Evolutionary conservation across 2,888 invertebrate genomes (phyloP).

Genomic region (Phaonia tiefii): DNA sequence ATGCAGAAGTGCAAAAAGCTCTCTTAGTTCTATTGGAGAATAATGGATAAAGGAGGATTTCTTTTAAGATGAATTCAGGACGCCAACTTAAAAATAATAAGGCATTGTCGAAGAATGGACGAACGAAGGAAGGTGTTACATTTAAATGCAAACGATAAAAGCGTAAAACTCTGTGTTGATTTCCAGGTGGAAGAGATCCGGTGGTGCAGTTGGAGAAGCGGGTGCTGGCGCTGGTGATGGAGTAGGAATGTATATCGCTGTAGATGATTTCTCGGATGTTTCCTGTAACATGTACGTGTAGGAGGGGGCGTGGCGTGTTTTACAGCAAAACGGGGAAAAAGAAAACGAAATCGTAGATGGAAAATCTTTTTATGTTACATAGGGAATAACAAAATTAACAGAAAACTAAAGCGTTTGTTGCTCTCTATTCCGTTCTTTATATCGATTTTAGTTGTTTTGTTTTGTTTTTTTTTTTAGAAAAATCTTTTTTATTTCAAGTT

Average conservation of each 20-base stretch:
- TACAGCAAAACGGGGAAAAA: too few relatives aligned
- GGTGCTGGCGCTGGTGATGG: too few relatives aligned
- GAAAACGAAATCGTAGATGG: not conserved
- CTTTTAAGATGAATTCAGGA: not conserved
- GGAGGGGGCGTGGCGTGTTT: not conserved
- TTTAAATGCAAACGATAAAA: slow-evolving; percentile 22
- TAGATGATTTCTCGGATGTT: not conserved
- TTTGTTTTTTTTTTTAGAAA: not conserved
- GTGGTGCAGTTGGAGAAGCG: too few relatives aligned
- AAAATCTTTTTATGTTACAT: not conserved
- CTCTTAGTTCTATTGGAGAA: not conserved
- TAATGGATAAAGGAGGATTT: not conserved
- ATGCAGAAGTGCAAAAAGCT: slow-evolving; percentile 29
- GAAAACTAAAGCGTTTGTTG: too few relatives aligned
- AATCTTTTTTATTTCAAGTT: not conserved
- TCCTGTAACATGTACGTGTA: not conserved
- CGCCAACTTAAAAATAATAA: not conserved
- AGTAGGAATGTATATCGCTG: too few relatives aligned
- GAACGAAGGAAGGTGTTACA: not conserved
- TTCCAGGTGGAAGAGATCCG: not conserved
- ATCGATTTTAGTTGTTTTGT: not conserved
- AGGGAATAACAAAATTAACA: too few relatives aligned
- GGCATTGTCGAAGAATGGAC: too few relatives aligned
- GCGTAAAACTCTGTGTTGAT: not conserved
- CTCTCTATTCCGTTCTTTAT: too few relatives aligned